These are phyloP conservation scores for Lepus timidus DNA, from an alignment of 2,113 vertebrate genomes.

Conservation along the genomic window DNA sequence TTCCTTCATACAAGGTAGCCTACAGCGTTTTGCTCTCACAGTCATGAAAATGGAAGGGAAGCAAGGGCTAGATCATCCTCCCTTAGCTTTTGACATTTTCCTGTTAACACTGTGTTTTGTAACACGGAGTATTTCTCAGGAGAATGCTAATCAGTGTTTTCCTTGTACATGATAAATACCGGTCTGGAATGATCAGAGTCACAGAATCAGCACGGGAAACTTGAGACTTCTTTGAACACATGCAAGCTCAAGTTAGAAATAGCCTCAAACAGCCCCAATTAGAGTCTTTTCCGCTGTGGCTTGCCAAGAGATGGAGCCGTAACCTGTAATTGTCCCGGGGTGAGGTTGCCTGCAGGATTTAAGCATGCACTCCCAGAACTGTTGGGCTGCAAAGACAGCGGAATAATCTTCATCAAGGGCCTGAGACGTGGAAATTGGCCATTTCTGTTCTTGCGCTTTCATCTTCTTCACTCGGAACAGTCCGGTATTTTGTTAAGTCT, in stretches of 20 bases:
- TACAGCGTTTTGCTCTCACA: neutral
- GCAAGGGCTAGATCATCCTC: neutral
- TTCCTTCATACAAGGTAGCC: neutral
- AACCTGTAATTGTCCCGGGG: neutral
- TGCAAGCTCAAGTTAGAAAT: neutral
- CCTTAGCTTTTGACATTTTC: neutral
- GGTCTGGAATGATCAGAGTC: conserved; percentile 38
- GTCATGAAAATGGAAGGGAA: neutral
- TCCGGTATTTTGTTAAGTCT: neutral
- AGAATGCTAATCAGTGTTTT: neutral
- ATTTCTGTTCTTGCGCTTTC: conserved; percentile 20
- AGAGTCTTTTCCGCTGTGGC: neutral
- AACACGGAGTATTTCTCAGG: neutral
- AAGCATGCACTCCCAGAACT: neutral
- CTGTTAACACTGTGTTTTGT: neutral
- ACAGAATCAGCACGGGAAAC: neutral
- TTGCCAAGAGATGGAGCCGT: neutral
- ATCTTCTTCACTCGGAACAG: neutral
- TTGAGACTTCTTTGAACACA: neutral
- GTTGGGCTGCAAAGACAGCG: neutral
- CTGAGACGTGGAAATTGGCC: neutral
- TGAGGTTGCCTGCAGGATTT: neutral
- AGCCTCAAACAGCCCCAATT: neutral
- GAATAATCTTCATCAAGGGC: neutral
- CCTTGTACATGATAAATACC: neutral